These are phyloP conservation scores for Trichonephila clavipes DNA, from an alignment of 1,140 invertebrate genomes.

Conservation along the genomic window DNA sequence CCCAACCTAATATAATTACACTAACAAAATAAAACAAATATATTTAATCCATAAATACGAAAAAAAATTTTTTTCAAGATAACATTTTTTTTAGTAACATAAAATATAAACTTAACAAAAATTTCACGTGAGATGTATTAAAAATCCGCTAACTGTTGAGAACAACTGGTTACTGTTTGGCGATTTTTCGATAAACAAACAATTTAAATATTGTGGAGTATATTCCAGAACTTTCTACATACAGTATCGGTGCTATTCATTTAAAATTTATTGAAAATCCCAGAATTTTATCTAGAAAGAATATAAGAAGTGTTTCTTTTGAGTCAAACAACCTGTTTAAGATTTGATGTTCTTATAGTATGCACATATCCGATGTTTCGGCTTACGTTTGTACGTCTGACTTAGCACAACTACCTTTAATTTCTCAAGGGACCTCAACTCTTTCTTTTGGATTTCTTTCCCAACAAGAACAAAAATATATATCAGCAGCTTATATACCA, in stretches of 20 bases:
- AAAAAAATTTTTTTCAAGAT: too few species aligned
- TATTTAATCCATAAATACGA: too few species aligned
- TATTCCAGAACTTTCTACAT: background rate
- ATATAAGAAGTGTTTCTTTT: background rate
- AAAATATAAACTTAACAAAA: too few species aligned
- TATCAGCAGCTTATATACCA: background rate
- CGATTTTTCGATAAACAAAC: background rate
- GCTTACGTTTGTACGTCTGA: background rate
- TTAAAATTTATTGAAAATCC: background rate
- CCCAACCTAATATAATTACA: too few species aligned
- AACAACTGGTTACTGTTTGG: too few species aligned
- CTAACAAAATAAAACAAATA: too few species aligned
- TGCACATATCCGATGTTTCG: background rate
- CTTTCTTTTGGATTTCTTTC: background rate
- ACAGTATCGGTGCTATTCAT: background rate
- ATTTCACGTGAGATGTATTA: too few species aligned
- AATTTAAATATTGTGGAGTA: background rate
- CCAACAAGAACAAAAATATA: background rate
- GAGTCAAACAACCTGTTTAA: background rate
- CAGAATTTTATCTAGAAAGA: background rate
- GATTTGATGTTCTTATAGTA: background rate
- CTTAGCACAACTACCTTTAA: background rate
- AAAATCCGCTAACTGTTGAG: too few species aligned
- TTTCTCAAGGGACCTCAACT: background rate
- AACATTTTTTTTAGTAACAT: too few species aligned